A percentile compares a stretch with the other conserved stretches of the same genome.
Evolutionary conservation across 2,113 vertebrate genomes (phyloP).

Genomic region (Petromus typicus): DNA sequence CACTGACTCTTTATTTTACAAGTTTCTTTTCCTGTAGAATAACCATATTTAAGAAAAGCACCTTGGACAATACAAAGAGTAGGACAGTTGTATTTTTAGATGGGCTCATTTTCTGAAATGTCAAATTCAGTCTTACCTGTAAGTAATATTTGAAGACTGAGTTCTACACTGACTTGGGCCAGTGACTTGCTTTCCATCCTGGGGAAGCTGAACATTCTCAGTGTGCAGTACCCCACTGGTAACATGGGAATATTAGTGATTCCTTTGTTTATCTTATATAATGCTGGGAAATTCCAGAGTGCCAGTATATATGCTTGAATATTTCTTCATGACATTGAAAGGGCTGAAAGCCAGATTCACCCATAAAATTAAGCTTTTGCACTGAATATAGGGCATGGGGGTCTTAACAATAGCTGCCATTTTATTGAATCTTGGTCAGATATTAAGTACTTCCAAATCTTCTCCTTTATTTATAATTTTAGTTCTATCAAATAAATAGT

Average conservation of each 20-base stretch:
- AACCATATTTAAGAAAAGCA: slow-evolving; percentile 4
- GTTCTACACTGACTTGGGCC: not conserved
- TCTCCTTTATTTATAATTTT: slow-evolving; percentile 1
- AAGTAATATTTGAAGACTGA: not conserved
- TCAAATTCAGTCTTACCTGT: not conserved
- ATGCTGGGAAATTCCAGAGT: not conserved
- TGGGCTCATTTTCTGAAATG: slow-evolving; percentile 19
- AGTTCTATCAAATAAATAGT: not conserved
- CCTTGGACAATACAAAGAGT: not conserved
- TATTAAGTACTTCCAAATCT: not conserved
- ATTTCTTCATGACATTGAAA: slow-evolving; percentile 9
- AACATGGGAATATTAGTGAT: not conserved
- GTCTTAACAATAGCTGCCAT: not conserved
- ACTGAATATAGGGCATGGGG: not conserved
- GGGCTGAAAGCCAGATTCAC: not conserved
- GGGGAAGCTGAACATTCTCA: not conserved
- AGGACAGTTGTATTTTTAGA: not conserved
- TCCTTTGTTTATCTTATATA: not conserved
- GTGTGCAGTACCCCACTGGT: not conserved
- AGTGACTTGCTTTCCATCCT: not conserved
- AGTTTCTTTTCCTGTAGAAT: slow-evolving; percentile 50
- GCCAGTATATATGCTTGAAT: not conserved
- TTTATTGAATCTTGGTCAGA: not conserved
- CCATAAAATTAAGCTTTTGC: not conserved
- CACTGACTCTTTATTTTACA: slow-evolving; percentile 23